phyloP scores from a whole-genome alignment of 2,797 vertebrate species.

The Galagoides demidoff region DNA sequence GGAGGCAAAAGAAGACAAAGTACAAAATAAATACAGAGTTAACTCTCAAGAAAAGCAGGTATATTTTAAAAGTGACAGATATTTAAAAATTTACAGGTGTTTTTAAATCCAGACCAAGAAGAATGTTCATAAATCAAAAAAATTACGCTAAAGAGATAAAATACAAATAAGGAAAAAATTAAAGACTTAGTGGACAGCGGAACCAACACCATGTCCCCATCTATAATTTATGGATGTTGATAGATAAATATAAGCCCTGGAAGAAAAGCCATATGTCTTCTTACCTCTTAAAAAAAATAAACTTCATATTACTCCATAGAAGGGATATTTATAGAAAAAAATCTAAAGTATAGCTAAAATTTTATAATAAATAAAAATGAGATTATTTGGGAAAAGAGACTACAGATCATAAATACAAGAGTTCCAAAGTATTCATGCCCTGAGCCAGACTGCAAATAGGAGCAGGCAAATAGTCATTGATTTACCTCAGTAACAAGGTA shows the following conservation, averaged over 20 bases:
- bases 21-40: background rate
- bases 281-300: slow-evolving; percentile 27
- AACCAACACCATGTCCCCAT: background rate
- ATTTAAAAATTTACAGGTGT: background rate
- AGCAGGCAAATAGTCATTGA: background rate
- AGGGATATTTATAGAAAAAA: slow-evolving; percentile 4
- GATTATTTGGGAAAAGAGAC: slow-evolving; percentile 9
- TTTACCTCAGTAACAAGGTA: slow-evolving; percentile 16
- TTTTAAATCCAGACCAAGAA: background rate
- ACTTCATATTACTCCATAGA: background rate
- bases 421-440: background rate
- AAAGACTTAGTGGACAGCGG: background rate
- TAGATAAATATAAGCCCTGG: background rate
- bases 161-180: background rate
- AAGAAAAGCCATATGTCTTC: background rate
- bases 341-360: slow-evolving; percentile 14
- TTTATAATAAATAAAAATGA: slow-evolving; percentile 26
- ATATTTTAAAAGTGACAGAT: background rate
- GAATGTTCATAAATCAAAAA: slow-evolving; percentile 26
- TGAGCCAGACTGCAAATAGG: background rate
- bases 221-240: background rate
- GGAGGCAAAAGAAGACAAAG: background rate
- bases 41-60: background rate
- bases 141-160: background rate
- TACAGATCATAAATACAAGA: background rate